Evolutionary conservation across 2,888 invertebrate genomes (phyloP).

Genomic region (Orchesellides sinensis): DNA sequence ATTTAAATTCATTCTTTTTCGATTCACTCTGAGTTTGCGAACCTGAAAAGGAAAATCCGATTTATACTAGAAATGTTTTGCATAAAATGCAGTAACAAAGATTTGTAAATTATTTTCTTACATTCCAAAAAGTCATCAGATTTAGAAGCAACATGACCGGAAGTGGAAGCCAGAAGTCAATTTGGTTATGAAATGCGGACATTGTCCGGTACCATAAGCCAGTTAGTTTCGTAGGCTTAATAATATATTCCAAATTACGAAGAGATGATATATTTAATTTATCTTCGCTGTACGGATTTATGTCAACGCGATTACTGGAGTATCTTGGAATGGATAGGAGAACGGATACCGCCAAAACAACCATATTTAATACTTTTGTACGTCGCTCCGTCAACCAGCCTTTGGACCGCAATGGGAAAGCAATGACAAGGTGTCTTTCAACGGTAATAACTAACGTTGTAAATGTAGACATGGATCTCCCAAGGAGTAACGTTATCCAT

Average conservation of each 20-base stretch:
- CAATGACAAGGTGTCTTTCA: neutral
- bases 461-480: neutral
- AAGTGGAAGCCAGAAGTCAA: conserved; percentile 18
- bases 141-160: too few relatives aligned
- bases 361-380: too few relatives aligned
- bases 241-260: neutral
- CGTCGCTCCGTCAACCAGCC: conserved; percentile 2
- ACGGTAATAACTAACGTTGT: neutral
- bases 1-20: conserved; percentile 8
- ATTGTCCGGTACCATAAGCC: conserved; percentile 1
- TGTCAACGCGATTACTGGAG: neutral
- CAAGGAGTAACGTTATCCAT: neutral
- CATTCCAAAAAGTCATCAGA: too few relatives aligned
- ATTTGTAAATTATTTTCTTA: too few relatives aligned
- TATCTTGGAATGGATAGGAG: neutral
- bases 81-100: too few relatives aligned
- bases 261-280: neutral
- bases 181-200: neutral
- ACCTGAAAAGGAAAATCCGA: too few relatives aligned
- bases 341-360: neutral
- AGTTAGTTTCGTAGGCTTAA: neutral
- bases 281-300: neutral
- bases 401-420: neutral
- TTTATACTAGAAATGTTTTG: too few relatives aligned
- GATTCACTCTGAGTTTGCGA: neutral